These are phyloP conservation scores for Danionella dracula DNA, from an alignment of 2,797 vertebrate genomes.

Conservation along the genomic window DNA sequence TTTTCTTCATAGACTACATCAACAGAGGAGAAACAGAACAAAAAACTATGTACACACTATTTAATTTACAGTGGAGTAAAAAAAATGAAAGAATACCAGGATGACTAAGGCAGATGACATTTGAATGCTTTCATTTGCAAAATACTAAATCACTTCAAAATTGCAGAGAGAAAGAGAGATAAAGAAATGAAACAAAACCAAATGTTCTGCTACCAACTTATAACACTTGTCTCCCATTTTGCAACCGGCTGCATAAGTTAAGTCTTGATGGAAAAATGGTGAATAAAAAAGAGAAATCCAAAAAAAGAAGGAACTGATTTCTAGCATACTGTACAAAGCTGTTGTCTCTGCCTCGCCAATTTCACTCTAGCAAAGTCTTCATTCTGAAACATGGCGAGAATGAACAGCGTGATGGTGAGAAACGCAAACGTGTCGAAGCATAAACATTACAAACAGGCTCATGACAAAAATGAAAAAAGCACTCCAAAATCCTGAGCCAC, in stretches of 20 bases:
- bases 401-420: conserved; percentile 73
- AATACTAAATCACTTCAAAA: conserved; percentile 73
- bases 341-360: conserved; percentile 64
- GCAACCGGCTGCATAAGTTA: conserved; percentile 85
- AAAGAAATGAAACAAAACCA: conserved; percentile 26
- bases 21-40: conserved; percentile 63
- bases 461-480: conserved; percentile 61
- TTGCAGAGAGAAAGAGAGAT: conserved; percentile 56
- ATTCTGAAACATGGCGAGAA: conserved; percentile 21
- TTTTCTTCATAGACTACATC: conserved; percentile 88
- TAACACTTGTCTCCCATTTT: conserved; percentile 79
- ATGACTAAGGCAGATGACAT: conserved; percentile 75
- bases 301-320: conserved; percentile 31
- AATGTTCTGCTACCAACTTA: conserved; percentile 81
- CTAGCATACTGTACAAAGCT: conserved; percentile 81
- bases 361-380: conserved; percentile 19
- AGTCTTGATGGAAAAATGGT: conserved; percentile 45
- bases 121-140: conserved; percentile 76
- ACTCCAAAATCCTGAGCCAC: conserved; percentile 83
- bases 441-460: conserved; percentile 73
- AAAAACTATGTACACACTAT: conserved; percentile 81
- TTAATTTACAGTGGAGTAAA: conserved; percentile 89
- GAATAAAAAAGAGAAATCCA: conserved; percentile 62
- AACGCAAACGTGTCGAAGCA: conserved; percentile 65
- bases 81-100: conserved; percentile 77